Conservation (phyloP, 2,797 vertebrate species). For the Hydrocynus forskahlii region DNA sequence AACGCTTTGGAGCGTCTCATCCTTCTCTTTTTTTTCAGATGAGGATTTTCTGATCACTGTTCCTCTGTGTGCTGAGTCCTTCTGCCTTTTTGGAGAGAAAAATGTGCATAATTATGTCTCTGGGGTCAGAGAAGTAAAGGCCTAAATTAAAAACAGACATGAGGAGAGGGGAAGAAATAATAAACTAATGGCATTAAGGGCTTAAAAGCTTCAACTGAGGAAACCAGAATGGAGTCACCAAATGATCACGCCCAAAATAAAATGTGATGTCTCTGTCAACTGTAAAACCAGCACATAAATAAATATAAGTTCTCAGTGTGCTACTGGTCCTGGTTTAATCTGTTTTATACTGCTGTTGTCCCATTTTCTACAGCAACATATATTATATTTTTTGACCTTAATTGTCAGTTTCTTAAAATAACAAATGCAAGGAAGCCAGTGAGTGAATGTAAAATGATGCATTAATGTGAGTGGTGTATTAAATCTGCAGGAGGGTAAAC, state of each 20-base stretch:
- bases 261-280: background rate
- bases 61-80: slow-evolving; percentile 16
- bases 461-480: no score
- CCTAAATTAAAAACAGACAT: slow-evolving; percentile 62
- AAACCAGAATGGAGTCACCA: slow-evolving; percentile 20
- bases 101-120: slow-evolving; percentile 66
- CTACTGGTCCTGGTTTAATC: background rate
- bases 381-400: no score
- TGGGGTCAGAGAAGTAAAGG: slow-evolving; percentile 57
- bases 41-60: slow-evolving; percentile 38
- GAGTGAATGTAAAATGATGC: no score
- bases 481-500: background rate
- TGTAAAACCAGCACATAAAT: background rate
- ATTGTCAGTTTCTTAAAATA: no score
- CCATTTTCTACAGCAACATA: no score
- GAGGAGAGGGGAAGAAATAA: slow-evolving; percentile 29
- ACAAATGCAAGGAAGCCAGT: no score
- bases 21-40: slow-evolving; percentile 22
- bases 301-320: background rate
- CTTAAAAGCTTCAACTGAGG: slow-evolving; percentile 33
- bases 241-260: background rate
- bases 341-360: background rate
- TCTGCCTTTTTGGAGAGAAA: slow-evolving; percentile 55
- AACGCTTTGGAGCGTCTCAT: slow-evolving; percentile 43
- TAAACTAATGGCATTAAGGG: slow-evolving; percentile 48